These are phyloP conservation scores for Lutjanus erythropterus DNA, from an alignment of 2,113 vertebrate genomes.

Conservation along the genomic window DNA sequence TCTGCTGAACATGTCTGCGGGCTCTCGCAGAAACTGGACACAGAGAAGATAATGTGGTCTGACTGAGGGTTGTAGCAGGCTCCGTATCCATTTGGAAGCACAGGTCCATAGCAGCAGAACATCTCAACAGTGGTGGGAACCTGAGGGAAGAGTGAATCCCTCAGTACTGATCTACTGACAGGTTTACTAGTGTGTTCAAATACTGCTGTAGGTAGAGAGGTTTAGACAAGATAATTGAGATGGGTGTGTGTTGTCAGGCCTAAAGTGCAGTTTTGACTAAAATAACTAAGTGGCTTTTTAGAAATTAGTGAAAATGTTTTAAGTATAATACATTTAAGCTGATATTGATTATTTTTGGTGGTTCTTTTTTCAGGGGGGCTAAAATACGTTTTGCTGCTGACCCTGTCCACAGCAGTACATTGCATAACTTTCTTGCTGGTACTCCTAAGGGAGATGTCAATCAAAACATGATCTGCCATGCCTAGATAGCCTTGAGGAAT, in stretches of 20 bases:
- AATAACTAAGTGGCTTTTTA: neutral
- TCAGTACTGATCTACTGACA: slow-evolving; percentile 5
- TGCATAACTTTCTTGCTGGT: too few species aligned
- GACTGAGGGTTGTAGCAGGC: slow-evolving; percentile 95
- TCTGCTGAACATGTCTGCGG: slow-evolving; percentile 88
- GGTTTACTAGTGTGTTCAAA: neutral
- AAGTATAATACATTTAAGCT: too few species aligned
- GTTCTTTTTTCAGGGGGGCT: too few species aligned
- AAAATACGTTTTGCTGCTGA: too few species aligned
- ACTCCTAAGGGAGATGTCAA: too few species aligned
- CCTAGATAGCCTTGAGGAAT: too few species aligned
- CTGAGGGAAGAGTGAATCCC: slow-evolving; percentile 77
- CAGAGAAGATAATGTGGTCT: slow-evolving; percentile 92
- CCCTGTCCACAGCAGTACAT: too few species aligned
- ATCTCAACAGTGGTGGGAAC: slow-evolving; percentile 94
- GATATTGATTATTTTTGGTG: too few species aligned
- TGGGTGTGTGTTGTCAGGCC: neutral
- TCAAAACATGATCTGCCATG: too few species aligned
- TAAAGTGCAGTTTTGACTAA: neutral
- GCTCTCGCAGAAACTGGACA: slow-evolving; percentile 93
- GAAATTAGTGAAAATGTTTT: too few species aligned
- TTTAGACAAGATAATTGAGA: slow-evolving; percentile 1
- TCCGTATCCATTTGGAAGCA: slow-evolving; percentile 94
- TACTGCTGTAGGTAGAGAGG: neutral
- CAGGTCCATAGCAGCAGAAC: slow-evolving; percentile 98